These are phyloP conservation scores for Neoseiulus cucumeris DNA, from an alignment of 1,140 invertebrate species.

Conservation along the genomic window DNA sequence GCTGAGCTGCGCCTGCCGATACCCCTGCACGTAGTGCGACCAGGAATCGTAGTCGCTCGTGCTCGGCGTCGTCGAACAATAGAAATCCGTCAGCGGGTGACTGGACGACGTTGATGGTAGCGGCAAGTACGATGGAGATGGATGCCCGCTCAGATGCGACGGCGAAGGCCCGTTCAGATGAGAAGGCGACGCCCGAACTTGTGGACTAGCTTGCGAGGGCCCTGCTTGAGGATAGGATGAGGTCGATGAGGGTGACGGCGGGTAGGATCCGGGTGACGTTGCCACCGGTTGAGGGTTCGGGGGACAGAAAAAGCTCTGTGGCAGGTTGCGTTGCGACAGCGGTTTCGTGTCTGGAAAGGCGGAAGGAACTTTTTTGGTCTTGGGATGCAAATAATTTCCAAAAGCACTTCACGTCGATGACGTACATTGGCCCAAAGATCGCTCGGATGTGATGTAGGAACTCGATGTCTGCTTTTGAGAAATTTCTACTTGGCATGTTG, in stretches of 20 bases:
- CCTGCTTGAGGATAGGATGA: slow-evolving; percentile 2
- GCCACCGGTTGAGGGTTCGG: background rate
- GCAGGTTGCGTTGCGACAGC: background rate
- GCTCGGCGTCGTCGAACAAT: background rate
- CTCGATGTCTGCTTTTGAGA: too few relatives aligned
- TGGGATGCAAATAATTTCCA: too few relatives aligned
- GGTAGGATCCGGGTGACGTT: background rate
- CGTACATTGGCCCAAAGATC: too few relatives aligned
- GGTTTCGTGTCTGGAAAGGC: background rate
- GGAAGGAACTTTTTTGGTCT: too few relatives aligned
- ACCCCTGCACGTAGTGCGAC: background rate
- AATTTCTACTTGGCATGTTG: too few relatives aligned
- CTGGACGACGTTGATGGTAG: background rate
- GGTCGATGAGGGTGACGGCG: background rate
- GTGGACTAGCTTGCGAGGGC: background rate
- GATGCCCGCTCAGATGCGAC: background rate
- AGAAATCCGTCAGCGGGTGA: background rate
- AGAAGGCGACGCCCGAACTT: background rate
- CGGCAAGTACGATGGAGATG: background rate
- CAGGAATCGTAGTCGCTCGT: background rate
- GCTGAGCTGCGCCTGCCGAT: background rate
- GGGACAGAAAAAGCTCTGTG: background rate
- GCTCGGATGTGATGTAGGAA: too few relatives aligned
- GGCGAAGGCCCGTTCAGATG: background rate
- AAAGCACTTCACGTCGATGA: too few relatives aligned